A percentile compares a stretch with the other conserved stretches of the same genome.
phyloP scores from a whole-genome alignment of 2,888 invertebrate species.

The Saturnia pavonia region DNA sequence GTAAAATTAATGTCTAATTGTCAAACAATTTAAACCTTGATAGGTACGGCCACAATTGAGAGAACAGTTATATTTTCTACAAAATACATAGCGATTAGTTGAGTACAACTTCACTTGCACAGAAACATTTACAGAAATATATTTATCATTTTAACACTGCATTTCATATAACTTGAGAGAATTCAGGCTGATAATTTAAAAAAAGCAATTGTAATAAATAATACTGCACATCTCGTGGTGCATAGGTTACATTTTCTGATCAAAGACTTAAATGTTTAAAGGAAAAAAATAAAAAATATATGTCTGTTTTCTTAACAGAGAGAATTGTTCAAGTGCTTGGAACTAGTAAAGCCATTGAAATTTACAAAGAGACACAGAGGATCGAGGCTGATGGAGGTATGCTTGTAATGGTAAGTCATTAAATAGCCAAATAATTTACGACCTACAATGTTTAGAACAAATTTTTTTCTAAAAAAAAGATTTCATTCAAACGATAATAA shows the following conservation, averaged over 20 bases:
- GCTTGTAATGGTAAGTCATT: conserved; percentile 86
- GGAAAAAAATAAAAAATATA: background rate
- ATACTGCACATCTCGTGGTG: background rate
- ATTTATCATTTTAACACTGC: no score
- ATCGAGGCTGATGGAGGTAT: conserved; percentile 93
- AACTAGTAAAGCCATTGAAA: conserved; percentile 86
- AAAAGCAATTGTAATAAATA: background rate
- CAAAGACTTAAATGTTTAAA: background rate
- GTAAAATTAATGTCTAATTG: no score
- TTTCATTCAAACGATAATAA: no score
- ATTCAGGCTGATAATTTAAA: background rate
- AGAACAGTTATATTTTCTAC: no score
- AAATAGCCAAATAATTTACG: background rate
- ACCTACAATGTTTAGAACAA: background rate
- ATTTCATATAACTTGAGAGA: no score
- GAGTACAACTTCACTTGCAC: no score
- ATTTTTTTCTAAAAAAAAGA: background rate
- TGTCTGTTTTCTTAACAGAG: conserved; percentile 66
- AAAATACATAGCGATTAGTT: no score
- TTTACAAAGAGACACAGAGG: conserved; percentile 90
- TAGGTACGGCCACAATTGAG: no score
- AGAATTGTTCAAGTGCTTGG: conserved; percentile 88
- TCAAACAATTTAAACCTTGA: no score
- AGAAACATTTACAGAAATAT: background rate
- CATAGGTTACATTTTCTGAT: background rate